These are phyloP conservation scores for Zosterops japonicus DNA, from an alignment of 2,113 vertebrate genomes.

Conservation along the genomic window DNA sequence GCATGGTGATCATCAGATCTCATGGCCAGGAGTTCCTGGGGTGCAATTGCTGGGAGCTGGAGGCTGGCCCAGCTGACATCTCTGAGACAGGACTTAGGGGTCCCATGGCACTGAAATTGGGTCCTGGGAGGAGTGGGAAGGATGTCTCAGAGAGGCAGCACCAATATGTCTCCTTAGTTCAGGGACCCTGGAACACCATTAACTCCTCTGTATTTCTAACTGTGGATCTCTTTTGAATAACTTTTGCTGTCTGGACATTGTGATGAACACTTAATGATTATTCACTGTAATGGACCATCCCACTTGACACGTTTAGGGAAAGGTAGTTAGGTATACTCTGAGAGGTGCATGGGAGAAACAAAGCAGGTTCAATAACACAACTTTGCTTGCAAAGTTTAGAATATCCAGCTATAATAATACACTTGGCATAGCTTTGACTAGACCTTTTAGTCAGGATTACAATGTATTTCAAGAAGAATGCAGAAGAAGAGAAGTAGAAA, in stretches of 20 bases:
- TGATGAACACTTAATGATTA: neutral
- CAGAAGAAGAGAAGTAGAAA: neutral
- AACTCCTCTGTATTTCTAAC: neutral
- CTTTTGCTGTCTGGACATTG: neutral
- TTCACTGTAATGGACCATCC: neutral
- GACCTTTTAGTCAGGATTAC: neutral
- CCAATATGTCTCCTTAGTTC: neutral
- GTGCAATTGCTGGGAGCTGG: neutral
- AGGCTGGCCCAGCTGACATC: neutral
- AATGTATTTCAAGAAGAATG: neutral
- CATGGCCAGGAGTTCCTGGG: neutral
- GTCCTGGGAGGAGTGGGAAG: neutral
- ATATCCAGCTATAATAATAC: neutral
- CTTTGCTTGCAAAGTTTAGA: neutral
- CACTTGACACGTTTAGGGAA: neutral
- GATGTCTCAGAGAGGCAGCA: too few species aligned
- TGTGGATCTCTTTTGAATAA: neutral
- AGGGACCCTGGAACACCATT: neutral
- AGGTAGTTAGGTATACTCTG: neutral
- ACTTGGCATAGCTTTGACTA: neutral
- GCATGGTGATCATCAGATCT: neutral
- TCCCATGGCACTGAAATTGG: accelerated
- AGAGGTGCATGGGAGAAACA: neutral
- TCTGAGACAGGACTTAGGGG: neutral
- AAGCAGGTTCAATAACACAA: neutral